Evolutionary conservation across 2,888 invertebrate species (phyloP), one percentile per base, ranked within the genome.

Genomic region (Ashinkailepas kermadecensis): DNA sequence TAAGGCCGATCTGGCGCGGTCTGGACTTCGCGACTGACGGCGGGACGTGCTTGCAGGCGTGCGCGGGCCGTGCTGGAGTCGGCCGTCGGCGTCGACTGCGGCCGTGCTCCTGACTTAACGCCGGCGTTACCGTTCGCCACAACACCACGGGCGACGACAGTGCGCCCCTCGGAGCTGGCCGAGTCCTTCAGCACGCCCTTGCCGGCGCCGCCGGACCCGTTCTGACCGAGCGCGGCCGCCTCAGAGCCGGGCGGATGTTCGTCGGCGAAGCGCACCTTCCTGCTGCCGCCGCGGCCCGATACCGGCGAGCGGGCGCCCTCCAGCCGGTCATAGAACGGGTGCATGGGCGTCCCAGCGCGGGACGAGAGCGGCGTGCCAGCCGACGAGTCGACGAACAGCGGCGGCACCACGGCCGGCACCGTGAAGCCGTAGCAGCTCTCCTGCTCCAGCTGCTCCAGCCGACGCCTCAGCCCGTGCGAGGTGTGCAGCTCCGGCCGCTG

Each of bases 331-430:
- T 18, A 13, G 74, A 3, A 4, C 10, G 65, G 65, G 65, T 65
- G 65, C 23, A 65, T 0, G 23, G 65, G 65, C 15, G 74, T 74
- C 21, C 54, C 56, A 11, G 18, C 15, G 54, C 74, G 74, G 9
- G 56, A 56, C 21, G 74, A 74, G 7, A 21, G 18, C 18, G 74
- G 74, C 21, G 74, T 56, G 74, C 54, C 54, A 10, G 56, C 74
- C 74, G 74, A 13, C 54, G 74, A 74, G 74, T 56, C 56, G 54
- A 74, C 10, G 56, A 74, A 56, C 10, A 74, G 74, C n/a, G 74
- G 74, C 74, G 74, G 74, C 74, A 74, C 74, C 8, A 74, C 74
- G 10, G 74, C 54, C 74, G 74, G 74, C 74, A 74, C 74, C 56
- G 56, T 56, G 74, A 74, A 74, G 21, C 74, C 74, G 56, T 54